Evolutionary conservation across 1,140 invertebrate species (phyloP).

Genomic region (Liolophura sinensis): DNA sequence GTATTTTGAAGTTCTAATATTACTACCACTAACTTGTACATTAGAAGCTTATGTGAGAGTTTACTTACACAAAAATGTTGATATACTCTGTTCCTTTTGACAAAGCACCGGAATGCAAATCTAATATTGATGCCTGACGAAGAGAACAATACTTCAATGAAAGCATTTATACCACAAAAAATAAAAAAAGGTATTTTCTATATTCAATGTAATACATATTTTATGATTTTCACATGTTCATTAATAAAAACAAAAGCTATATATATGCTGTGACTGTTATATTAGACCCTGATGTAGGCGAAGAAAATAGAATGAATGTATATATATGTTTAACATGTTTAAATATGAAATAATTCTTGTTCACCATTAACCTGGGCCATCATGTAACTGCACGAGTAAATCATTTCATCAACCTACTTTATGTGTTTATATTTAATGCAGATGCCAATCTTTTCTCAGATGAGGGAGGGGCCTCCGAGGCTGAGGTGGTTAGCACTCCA

Average conservation of each 20-base stretch:
- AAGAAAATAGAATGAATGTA: neutral
- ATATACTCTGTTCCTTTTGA: slow-evolving; percentile 75
- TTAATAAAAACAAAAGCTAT: neutral
- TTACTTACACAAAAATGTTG: slow-evolving; percentile 69
- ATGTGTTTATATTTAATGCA: no score
- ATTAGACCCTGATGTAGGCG: no score
- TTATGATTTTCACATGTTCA: neutral
- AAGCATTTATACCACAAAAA: neutral
- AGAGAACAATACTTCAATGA: neutral
- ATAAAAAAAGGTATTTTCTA: neutral
- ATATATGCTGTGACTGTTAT: neutral
- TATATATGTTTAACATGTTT: neutral
- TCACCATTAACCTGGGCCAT: no score
- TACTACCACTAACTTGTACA: neutral
- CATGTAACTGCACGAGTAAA: no score
- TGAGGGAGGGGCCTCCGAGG: no score
- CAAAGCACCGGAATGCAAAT: slow-evolving; percentile 82
- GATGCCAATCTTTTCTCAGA: neutral
- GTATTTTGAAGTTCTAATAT: neutral
- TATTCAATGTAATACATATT: neutral
- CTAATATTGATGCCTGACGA: slow-evolving; percentile 72
- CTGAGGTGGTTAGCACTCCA: no score
- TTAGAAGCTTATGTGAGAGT: neutral
- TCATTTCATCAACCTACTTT: no score
- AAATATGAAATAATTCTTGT: no score